A percentile compares a stretch with the other conserved stretches of the same genome.
Conservation (phyloP, 2,888 invertebrate genomes). For the Orthosia gracilis region DNA sequence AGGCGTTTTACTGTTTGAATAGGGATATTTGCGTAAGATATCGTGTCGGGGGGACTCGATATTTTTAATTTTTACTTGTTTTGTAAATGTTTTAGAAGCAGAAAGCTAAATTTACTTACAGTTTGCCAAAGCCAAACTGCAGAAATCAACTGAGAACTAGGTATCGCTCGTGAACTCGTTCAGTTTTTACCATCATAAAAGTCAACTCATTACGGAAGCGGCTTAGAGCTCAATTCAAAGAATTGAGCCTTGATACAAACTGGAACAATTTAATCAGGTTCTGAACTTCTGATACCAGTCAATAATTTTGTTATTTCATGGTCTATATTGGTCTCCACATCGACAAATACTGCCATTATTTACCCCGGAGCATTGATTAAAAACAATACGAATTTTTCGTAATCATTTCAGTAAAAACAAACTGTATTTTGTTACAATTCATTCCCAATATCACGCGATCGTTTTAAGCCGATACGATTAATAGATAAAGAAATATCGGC, state of each 20-base stretch:
- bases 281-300: neutral
- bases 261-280: neutral
- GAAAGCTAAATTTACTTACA: neutral
- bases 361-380: slow-evolving; percentile 33
- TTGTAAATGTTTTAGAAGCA: neutral
- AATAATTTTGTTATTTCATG: neutral
- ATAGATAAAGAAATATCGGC: slow-evolving; percentile 60
- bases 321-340: neutral
- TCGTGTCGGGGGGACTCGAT: no score
- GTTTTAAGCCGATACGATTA: slow-evolving; percentile 60
- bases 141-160: neutral
- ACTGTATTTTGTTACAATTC: slow-evolving; percentile 46
- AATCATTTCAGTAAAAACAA: slow-evolving; percentile 34
- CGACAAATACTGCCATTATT: slow-evolving; percentile 15
- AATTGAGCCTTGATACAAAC: neutral
- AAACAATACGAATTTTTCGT: slow-evolving; percentile 36
- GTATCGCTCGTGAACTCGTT: neutral
- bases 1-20: no score
- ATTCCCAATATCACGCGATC: slow-evolving; percentile 41
- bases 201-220: slow-evolving; percentile 21
- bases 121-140: slow-evolving; percentile 4
- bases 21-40: no score
- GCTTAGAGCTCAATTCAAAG: slow-evolving; percentile 10
- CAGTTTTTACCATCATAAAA: slow-evolving; percentile 29
- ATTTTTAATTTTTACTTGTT: no score